A percentile compares a stretch with the other conserved stretches of the same genome.
Conservation (phyloP, 2,797 vertebrate species). For the Epinephelus malabaricus region DNA sequence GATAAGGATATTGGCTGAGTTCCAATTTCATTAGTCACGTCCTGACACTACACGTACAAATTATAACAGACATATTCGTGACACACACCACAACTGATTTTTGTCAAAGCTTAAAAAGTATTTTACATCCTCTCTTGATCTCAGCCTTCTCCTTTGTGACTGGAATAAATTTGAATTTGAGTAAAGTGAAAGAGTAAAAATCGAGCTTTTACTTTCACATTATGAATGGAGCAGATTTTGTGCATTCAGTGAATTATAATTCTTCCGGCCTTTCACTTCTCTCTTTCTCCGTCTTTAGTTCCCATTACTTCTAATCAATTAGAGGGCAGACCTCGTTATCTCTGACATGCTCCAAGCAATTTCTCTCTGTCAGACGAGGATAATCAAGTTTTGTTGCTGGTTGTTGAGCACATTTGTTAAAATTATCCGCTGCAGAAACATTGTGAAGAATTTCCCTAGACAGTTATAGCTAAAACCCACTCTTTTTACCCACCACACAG, state of each 20-base stretch:
- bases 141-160: not conserved
- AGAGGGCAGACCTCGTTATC: slow-evolving; percentile 24
- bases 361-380: not conserved
- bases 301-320: slow-evolving; percentile 31
- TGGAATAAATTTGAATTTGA: slow-evolving; percentile 1
- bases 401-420: slow-evolving; percentile 18
- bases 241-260: not conserved
- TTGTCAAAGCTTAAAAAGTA: not conserved
- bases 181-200: not conserved
- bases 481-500: not conserved
- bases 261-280: slow-evolving; percentile 36
- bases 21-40: not conserved
- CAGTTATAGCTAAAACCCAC: not conserved
- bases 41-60: not conserved
- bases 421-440: not conserved
- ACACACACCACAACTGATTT: not conserved
- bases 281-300: slow-evolving; percentile 35
- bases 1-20: not conserved
- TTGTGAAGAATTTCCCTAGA: not conserved
- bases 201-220: not conserved
- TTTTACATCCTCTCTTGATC: not conserved
- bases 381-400: slow-evolving; percentile 17
- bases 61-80: not conserved
- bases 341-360: slow-evolving; percentile 29
- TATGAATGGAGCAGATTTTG: not conserved